phyloP scores from a whole-genome alignment of 2,888 invertebrate genomes.

The Formica aserva region DNA sequence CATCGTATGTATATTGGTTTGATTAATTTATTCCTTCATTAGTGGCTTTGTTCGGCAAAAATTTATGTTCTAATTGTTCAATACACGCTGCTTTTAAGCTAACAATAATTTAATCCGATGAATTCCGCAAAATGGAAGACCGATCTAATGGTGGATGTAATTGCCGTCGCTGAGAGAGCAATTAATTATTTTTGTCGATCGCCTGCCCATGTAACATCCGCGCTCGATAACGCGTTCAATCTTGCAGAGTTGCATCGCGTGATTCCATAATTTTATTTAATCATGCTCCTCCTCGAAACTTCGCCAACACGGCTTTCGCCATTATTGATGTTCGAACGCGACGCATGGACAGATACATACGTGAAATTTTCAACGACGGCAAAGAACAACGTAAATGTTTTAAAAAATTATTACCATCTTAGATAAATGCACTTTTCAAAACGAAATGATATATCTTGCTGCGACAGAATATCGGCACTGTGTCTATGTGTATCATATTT shows the following conservation, averaged over 20 bases:
- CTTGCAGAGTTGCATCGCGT: constrained; percentile 27
- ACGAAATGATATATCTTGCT: neutral
- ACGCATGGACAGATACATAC: neutral
- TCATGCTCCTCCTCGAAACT: constrained; percentile 11
- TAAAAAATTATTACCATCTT: neutral
- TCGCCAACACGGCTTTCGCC: neutral
- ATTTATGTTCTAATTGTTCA: constrained; percentile 33
- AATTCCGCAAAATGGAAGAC: constrained; percentile 27
- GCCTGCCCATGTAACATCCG: constrained; percentile 26
- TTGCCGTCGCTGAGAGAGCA: constrained; percentile 44
- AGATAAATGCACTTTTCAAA: neutral
- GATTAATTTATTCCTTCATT: constrained; percentile 18
- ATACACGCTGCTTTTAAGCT: constrained; percentile 28
- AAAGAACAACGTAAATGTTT: neutral
- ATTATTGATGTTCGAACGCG: neutral
- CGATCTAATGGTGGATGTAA: constrained; percentile 45
- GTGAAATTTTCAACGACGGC: constrained; percentile 15
- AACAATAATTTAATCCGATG: constrained; percentile 50
- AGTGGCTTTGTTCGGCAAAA: neutral
- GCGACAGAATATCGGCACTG: neutral
- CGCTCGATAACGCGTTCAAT: constrained; percentile 42
- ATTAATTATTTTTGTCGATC: constrained; percentile 53
- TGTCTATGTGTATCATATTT: neutral
- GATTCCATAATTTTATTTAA: constrained; percentile 49
- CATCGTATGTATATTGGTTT: neutral